These are phyloP conservation scores for Halictus rubicundus DNA, from an alignment of 1,140 invertebrate species.

Conservation along the genomic window DNA sequence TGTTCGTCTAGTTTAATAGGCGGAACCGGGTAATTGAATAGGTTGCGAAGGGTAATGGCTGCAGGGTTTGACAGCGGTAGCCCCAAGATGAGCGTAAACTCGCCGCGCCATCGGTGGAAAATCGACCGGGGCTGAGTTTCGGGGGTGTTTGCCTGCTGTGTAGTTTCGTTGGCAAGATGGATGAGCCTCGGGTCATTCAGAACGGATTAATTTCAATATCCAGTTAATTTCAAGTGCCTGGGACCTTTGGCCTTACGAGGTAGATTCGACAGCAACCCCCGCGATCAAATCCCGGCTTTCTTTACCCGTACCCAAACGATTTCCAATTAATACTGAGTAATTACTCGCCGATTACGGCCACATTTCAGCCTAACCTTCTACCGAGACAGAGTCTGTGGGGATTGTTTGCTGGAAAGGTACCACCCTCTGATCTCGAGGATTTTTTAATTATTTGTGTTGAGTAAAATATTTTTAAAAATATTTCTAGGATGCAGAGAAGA, in stretches of 20 bases:
- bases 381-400: too few species aligned
- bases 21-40: constrained; percentile 33
- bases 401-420: too few species aligned
- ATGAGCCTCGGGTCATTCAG: constrained; percentile 64
- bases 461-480: too few species aligned
- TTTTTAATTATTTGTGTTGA: too few species aligned
- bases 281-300: too few species aligned
- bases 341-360: too few species aligned
- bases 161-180: constrained; percentile 59
- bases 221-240: constrained; percentile 65
- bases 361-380: too few species aligned
- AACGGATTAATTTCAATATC: constrained; percentile 69
- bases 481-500: too few species aligned
- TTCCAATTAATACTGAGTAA: too few species aligned
- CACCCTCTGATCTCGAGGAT: too few species aligned
- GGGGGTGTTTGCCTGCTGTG: background rate
- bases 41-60: constrained; percentile 23
- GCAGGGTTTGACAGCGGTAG: constrained; percentile 36
- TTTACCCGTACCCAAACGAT: too few species aligned
- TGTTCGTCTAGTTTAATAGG: constrained; percentile 23
- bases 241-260: background rate
- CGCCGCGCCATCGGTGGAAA: constrained; percentile 19
- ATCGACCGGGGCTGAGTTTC: background rate
- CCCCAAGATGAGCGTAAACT: constrained; percentile 42
- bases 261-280: background rate